A percentile compares a stretch with the other conserved stretches of the same genome.
These are phyloP conservation scores for Holothuria scabra DNA, from an alignment of 53 echinoderm and acorn worm species.

Conservation along the genomic window DNA sequence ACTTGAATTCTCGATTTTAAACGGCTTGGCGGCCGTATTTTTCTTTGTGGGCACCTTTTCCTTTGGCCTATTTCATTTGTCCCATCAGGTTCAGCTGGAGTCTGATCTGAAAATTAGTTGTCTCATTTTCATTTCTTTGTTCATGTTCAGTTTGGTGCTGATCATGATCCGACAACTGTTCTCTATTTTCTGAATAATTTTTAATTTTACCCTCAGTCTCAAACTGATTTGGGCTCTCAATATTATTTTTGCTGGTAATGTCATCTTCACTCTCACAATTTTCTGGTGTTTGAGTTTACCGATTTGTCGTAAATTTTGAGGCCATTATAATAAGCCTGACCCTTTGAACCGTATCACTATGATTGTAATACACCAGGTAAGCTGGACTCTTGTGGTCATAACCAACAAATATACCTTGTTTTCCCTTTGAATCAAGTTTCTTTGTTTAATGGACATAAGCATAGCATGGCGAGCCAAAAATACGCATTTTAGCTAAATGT, in stretches of 20 bases:
- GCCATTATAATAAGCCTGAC: slow-evolving; percentile 39
- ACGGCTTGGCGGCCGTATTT: no score
- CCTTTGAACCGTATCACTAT: slow-evolving; percentile 15
- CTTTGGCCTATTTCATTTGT: no score
- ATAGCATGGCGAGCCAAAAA: slow-evolving; percentile 41
- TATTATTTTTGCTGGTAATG: background rate
- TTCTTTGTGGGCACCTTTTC: no score
- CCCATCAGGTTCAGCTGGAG: no score
- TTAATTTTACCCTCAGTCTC: slow-evolving; percentile 12
- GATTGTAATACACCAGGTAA: slow-evolving; percentile 46
- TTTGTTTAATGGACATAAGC: slow-evolving; percentile 23
- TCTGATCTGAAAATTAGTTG: no score
- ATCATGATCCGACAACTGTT: no score
- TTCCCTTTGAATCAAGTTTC: slow-evolving; percentile 40
- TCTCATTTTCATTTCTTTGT: no score
- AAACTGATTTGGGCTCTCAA: background rate
- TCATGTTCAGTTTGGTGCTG: no score
- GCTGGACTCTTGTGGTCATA: slow-evolving; percentile 51
- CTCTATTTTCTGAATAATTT: no score
- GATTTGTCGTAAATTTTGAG: slow-evolving; percentile 1
- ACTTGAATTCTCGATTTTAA: no score
- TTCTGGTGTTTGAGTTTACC: slow-evolving; percentile 6
- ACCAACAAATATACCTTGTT: slow-evolving; percentile 56
- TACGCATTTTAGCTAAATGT: slow-evolving; percentile 14
- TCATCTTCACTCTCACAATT: slow-evolving; percentile 23